Percentiles rank a stretch among this genome's conserved stretches.
Evolutionary conservation across 2,113 vertebrate genomes (phyloP).

Genomic region (Sinocyclocheilus maitianheensis): DNA sequence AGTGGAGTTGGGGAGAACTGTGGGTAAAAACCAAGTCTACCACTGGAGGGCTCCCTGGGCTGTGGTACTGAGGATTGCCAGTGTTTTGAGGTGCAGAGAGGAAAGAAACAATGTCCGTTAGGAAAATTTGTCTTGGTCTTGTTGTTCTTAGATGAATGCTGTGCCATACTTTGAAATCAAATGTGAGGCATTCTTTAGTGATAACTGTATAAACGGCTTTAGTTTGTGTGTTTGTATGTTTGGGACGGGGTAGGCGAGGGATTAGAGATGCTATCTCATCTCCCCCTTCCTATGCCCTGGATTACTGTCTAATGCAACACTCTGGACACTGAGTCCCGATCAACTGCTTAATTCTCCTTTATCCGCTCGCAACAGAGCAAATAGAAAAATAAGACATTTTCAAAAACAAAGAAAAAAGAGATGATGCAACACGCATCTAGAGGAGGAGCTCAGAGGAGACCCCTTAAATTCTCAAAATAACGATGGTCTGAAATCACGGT

Average conservation of each 20-base stretch:
- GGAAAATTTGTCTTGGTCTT: neutral
- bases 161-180: neutral
- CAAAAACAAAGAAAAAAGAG: neutral
- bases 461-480: neutral
- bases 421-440: constrained; percentile 59
- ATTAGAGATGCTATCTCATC: constrained; percentile 69
- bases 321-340: constrained; percentile 73
- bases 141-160: neutral
- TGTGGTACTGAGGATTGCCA: neutral
- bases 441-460: neutral
- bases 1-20: constrained; percentile 26
- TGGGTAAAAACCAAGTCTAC: constrained; percentile 9
- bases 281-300: constrained; percentile 68
- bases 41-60: neutral
- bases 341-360: constrained; percentile 73
- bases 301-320: constrained; percentile 79
- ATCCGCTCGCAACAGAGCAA: constrained; percentile 64
- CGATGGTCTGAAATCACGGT: neutral
- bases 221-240: constrained; percentile 34
- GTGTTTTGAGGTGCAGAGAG: neutral
- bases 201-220: neutral
- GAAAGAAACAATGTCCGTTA: neutral
- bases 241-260: constrained; percentile 49
- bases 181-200: neutral
- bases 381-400: constrained; percentile 53